phyloP scores from a whole-genome alignment of 2,888 invertebrate species.

The Melanostoma mellinum region DNA sequence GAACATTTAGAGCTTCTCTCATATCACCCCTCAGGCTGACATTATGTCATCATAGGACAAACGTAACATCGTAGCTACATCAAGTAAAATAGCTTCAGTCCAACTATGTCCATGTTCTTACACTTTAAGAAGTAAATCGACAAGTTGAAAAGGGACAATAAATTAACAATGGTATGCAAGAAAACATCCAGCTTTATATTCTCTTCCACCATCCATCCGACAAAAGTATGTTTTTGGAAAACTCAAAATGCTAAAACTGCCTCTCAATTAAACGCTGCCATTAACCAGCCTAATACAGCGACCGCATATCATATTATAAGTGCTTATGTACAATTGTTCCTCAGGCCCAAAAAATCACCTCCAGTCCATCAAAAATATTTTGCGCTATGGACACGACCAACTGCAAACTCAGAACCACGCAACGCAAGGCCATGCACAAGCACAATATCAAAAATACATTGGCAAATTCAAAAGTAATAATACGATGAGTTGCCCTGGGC shows the following conservation, averaged over 20 bases:
- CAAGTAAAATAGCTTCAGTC: no score
- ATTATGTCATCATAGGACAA: no score
- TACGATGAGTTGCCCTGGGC: constrained; percentile 51
- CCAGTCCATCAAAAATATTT: constrained; percentile 65
- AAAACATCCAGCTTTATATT: not conserved
- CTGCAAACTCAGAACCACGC: not conserved
- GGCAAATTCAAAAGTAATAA: constrained; percentile 67
- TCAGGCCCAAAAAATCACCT: constrained; percentile 55
- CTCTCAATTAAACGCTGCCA: constrained; percentile 64
- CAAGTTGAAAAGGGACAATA: no score
- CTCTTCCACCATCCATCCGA: constrained; percentile 21
- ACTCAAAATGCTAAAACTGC: constrained; percentile 62
- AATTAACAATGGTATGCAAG: no score
- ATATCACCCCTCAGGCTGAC: no score
- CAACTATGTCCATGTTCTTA: no score
- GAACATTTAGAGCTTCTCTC: not conserved
- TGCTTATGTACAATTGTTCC: constrained; percentile 41
- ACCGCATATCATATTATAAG: constrained; percentile 53
- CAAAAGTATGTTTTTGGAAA: constrained; percentile 26
- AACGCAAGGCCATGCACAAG: not conserved
- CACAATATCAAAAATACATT: constrained; percentile 17
- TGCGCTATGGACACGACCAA: constrained; percentile 47
- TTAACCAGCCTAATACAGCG: constrained; percentile 60
- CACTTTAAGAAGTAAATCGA: no score
- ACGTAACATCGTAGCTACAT: no score